Percentiles rank a stretch among this genome's conserved stretches.
phyloP scores from a whole-genome alignment of 1,140 invertebrate species.

The Aricia agestis region DNA sequence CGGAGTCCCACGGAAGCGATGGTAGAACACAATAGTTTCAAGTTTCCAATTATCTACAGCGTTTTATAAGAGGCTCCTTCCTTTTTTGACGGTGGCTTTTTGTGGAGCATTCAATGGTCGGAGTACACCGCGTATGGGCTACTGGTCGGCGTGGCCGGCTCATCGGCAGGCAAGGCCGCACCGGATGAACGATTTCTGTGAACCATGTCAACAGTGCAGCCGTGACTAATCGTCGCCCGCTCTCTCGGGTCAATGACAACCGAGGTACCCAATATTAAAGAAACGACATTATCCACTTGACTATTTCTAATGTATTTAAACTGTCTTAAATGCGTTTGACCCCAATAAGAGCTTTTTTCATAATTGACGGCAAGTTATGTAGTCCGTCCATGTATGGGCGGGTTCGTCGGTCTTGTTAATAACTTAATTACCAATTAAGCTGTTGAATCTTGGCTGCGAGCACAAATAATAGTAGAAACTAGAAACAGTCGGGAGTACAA shows the following conservation, averaged over 20 bases:
- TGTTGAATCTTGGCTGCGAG: neutral
- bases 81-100: constrained; percentile 3
- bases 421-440: neutral
- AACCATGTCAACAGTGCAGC: constrained; percentile 60
- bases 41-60: constrained; percentile 1
- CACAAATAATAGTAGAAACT: neutral
- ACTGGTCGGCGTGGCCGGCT: neutral
- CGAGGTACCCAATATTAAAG: constrained; percentile 35
- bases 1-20: neutral
- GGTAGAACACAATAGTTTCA: neutral
- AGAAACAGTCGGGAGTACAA: too few species aligned
- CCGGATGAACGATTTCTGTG: constrained; percentile 62
- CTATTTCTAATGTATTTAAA: constrained; percentile 21
- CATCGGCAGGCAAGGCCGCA: constrained; percentile 45
- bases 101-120: constrained; percentile 2
- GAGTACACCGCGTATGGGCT: constrained; percentile 8
- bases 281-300: constrained; percentile 19
- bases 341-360: neutral
- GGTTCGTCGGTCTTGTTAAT: too few species aligned
- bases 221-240: constrained; percentile 52
- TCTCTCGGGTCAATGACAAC: constrained; percentile 64
- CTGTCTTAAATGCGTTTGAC: neutral
- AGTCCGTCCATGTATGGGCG: too few species aligned
- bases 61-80: neutral
- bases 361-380: neutral